Percentiles rank a stretch among this genome's conserved stretches.
phyloP scores from a whole-genome alignment of 2,888 invertebrate species.

The Helicoverpa assulta region DNA sequence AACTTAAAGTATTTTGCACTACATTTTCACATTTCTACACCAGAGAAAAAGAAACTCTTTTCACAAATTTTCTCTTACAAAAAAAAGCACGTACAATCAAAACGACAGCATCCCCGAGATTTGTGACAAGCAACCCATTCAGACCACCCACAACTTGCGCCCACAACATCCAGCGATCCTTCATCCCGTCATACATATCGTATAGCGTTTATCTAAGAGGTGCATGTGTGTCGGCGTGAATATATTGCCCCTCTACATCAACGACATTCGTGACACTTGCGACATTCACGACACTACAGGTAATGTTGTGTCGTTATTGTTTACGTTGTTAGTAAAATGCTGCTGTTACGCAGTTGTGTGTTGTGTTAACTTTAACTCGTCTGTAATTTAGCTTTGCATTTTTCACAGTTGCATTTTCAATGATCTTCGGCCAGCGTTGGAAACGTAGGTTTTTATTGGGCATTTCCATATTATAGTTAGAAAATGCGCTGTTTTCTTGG shows the following conservation, averaged over 20 bases:
- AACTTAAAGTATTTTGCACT: too few species aligned
- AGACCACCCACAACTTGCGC: conserved; percentile 38
- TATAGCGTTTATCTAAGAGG: conserved; percentile 68
- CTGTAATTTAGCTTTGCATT: background rate
- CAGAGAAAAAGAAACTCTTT: background rate
- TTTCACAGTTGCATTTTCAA: too few species aligned
- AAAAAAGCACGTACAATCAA: conserved; percentile 32
- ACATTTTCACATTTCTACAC: background rate
- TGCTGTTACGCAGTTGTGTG: background rate
- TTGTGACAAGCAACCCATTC: conserved; percentile 13
- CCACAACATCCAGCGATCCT: conserved; percentile 56
- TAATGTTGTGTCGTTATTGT: conserved; percentile 41
- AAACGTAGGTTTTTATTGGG: too few species aligned
- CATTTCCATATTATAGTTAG: too few species aligned
- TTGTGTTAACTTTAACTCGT: background rate
- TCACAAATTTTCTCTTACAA: too few species aligned
- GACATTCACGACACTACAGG: conserved; percentile 50
- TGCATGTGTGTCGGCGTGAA: conserved; percentile 69
- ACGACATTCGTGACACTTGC: conserved; percentile 66
- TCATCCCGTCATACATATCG: conserved; percentile 61
- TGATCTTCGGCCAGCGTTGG: too few species aligned
- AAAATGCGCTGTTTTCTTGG: too few species aligned
- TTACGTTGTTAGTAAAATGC: conserved; percentile 12
- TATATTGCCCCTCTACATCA: conserved; percentile 75
- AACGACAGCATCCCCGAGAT: conserved; percentile 11